Evolutionary conservation across 2,113 vertebrate genomes (phyloP).

Genomic region (Scytalopus superciliaris): DNA sequence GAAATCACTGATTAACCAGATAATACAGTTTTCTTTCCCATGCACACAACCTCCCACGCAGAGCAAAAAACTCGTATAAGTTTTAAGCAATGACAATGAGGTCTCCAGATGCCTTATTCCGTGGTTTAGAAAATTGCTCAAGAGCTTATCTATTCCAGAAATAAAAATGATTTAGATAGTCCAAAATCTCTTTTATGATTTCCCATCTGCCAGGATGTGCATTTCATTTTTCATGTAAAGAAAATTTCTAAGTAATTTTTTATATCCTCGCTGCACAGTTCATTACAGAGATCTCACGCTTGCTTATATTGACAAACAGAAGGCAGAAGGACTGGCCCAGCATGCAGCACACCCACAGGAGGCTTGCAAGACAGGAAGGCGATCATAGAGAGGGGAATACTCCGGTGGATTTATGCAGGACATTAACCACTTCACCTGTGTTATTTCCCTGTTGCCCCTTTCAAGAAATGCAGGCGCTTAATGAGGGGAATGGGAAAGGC

Average conservation of each 20-base stretch:
- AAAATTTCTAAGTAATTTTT: neutral
- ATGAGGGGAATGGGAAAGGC: neutral
- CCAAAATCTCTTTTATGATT: neutral
- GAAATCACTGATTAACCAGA: neutral
- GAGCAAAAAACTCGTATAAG: neutral
- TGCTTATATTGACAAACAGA: neutral
- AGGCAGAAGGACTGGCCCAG: neutral
- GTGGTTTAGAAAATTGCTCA: conserved; percentile 28
- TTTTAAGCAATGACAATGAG: conserved; percentile 5
- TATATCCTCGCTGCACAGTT: neutral
- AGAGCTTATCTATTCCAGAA: conserved; percentile 21
- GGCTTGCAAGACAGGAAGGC: neutral
- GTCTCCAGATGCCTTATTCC: conserved; percentile 27
- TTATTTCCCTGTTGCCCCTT: neutral
- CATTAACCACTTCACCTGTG: neutral
- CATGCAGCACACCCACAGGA: too few species aligned
- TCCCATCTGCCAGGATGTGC: neutral
- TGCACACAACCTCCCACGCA: neutral
- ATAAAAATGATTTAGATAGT: conserved; percentile 7
- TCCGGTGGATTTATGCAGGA: neutral
- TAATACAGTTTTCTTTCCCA: neutral
- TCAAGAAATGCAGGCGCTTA: neutral
- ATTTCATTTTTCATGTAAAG: conserved; percentile 17
- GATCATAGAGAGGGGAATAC: neutral
- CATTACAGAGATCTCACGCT: neutral